Evolutionary conservation across 37 sponge, comb jelly and placozoan species (phyloP).

Genomic region (Haliclona indistincta): DNA sequence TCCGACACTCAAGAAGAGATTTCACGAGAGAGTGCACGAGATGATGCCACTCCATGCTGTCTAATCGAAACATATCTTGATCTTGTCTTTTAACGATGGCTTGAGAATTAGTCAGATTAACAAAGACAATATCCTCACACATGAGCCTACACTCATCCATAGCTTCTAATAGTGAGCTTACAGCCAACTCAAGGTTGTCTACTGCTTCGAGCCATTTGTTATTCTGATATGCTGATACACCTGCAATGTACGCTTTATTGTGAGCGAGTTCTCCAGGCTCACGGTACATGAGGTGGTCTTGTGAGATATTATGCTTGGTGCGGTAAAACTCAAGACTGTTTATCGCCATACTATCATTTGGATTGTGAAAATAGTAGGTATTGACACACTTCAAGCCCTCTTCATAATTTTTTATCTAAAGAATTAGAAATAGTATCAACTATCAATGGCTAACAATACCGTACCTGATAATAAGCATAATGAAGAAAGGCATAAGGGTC

Average conservation of each 20-base stretch:
- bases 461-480: conserved; percentile 70
- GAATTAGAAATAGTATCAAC: not conserved
- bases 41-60: conserved; percentile 53
- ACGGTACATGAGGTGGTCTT: conserved; percentile 34
- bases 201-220: conserved; percentile 38
- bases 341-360: conserved; percentile 8
- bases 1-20: conserved; percentile 46
- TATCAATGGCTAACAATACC: not conserved
- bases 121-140: conserved; percentile 57
- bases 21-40: conserved; percentile 25
- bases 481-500: conserved; percentile 67
- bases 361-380: conserved; percentile 42
- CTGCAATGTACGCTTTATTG: conserved; percentile 28
- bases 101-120: conserved; percentile 47
- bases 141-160: conserved; percentile 39
- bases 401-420: conserved; percentile 27
- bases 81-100: conserved; percentile 14
- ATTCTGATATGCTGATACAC: conserved; percentile 19
- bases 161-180: conserved; percentile 21
- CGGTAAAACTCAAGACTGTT: conserved; percentile 38
- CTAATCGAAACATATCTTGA: conserved; percentile 4
- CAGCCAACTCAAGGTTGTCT: conserved; percentile 40
- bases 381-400: conserved; percentile 52
- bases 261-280: conserved; percentile 30
- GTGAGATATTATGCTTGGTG: conserved; percentile 10